phyloP scores from a whole-genome alignment of 2,888 invertebrate genomes.

The Sipha maydis region DNA sequence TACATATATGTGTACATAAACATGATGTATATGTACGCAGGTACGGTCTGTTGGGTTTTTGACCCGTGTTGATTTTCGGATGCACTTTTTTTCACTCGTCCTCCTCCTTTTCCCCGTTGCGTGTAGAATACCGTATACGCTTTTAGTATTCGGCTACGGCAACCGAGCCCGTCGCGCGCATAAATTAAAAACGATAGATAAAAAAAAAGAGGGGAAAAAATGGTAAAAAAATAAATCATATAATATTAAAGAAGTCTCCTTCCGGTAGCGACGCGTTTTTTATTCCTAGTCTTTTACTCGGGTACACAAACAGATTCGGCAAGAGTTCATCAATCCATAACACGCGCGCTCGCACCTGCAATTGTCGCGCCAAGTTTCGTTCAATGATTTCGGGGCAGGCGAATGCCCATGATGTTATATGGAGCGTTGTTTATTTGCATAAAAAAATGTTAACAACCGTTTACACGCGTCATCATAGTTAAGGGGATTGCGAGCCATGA shows the following conservation, averaged over 20 bases:
- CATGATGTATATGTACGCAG: not conserved
- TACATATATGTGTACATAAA: too few species aligned
- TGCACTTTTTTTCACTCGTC: constrained; percentile 8
- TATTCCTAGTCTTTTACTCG: not conserved
- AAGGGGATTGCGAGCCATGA: too few species aligned
- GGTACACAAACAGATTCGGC: not conserved
- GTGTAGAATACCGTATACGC: not conserved
- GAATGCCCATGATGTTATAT: too few species aligned
- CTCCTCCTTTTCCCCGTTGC: not conserved
- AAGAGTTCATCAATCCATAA: not conserved
- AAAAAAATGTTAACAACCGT: too few species aligned
- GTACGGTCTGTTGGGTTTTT: constrained; percentile 37
- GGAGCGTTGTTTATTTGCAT: too few species aligned
- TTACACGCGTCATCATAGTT: too few species aligned
- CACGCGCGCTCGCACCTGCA: not conserved
- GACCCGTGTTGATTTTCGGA: constrained; percentile 32
- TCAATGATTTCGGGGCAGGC: not conserved
- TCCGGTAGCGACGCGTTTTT: constrained; percentile 20
- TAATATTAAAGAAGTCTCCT: not conserved
- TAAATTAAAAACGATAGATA: constrained; percentile 19
- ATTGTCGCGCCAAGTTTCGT: not conserved
- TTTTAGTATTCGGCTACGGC: constrained; percentile 34
- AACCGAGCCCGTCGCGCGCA: not conserved
- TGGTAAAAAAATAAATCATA: too few species aligned
- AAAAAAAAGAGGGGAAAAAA: not conserved